Base-by-base conservation (phyloP, 2,888 invertebrate genomes). In the Diloba caeruleocephala region DNA sequence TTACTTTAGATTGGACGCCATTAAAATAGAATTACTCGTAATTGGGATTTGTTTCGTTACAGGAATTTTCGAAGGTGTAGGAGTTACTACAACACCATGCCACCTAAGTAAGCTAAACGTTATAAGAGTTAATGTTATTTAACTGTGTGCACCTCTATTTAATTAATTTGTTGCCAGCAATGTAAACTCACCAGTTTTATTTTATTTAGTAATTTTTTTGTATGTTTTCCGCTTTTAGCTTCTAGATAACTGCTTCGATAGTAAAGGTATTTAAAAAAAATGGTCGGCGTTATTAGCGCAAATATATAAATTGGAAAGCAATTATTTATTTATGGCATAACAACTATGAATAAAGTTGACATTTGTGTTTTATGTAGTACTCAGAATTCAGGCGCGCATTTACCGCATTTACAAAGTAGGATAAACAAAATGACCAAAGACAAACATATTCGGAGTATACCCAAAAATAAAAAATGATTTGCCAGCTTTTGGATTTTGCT, bases 41-140 rank as follows among this genome's bases (percentile, higher is more conserved):
- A 76, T 69, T 70, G 68, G 69, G 78, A 83, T 85, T 89, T 89
- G 80, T 90, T 88, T 86, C 74, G 84, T 92, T 92, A 60, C 92
- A 92, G 92, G 92, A 82, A 82, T 84, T 84, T 87, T 77, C 85
- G 82, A 83, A 84, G 82, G 89, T 85, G 84, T 90, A 87, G 82
- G 81, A 82, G 85, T 78, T 68, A 2, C 62, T 43, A 43, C 86
- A 71, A 76, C 90, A 79, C 78, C 86, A 92, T 92, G 92, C 92
- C 92, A 85, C 92, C 92, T 88, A 92, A 92, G 92, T 92, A 92
- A 92, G 92, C 80, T 72, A 7, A 21, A 21, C 5, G 75, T 74
- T 60, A 59, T 48, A 75, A 75, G 71, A 61, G 48, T 55, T 59
- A 37, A 52, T 56, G 43, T 13, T 7, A 19, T 48, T 46, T 48